Percentiles rank a stretch among this genome's conserved stretches.
Evolutionary conservation across 2,888 invertebrate genomes (phyloP).

Genomic region (Trichogramma dendrolimi): DNA sequence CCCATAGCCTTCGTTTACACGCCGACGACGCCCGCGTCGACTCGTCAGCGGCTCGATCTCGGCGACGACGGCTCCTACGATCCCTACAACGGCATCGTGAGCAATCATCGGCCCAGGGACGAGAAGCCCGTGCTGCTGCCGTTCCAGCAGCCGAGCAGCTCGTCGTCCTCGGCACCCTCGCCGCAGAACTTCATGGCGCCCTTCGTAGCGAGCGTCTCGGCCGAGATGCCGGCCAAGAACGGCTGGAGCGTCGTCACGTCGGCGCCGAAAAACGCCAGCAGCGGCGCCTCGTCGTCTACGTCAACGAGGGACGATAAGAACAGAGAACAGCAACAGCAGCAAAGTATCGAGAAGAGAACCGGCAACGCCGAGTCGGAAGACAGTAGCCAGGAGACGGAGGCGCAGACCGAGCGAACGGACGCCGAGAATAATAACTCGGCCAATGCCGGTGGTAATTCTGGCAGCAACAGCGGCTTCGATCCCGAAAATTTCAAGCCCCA

Average conservation of each 20-base stretch:
- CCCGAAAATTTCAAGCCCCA: slow-evolving; percentile 67
- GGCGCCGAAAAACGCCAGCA: slow-evolving; percentile 15
- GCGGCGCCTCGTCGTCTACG: slow-evolving; percentile 22
- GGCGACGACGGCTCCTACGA: slow-evolving; percentile 27
- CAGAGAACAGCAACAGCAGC: not conserved
- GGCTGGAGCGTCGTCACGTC: slow-evolving; percentile 61
- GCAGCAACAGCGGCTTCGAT: slow-evolving; percentile 55
- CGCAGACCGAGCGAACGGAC: slow-evolving; percentile 31
- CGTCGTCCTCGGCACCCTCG: slow-evolving; percentile 50
- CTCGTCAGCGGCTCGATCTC: slow-evolving; percentile 34
- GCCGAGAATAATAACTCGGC: slow-evolving; percentile 27
- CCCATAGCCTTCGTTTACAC: slow-evolving; percentile 66
- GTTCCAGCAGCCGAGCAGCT: slow-evolving; percentile 48
- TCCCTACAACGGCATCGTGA: slow-evolving; percentile 26
- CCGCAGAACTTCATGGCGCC: slow-evolving; percentile 65
- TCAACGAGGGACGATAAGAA: slow-evolving; percentile 7
- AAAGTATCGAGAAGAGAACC: slow-evolving; percentile 16
- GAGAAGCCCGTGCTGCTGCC: slow-evolving; percentile 44
- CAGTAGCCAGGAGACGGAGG: slow-evolving; percentile 29
- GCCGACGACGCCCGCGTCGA: slow-evolving; percentile 55
- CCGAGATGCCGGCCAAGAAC: slow-evolving; percentile 57
- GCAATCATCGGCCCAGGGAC: slow-evolving; percentile 23
- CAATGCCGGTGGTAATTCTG: slow-evolving; percentile 4
- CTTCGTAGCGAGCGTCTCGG: slow-evolving; percentile 64
- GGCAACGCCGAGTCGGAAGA: slow-evolving; percentile 12